Percentiles rank a stretch among this genome's conserved stretches.
These are phyloP conservation scores for Drosophila buzzatii DNA, from an alignment of 2,888 invertebrate genomes.

Conservation along the genomic window DNA sequence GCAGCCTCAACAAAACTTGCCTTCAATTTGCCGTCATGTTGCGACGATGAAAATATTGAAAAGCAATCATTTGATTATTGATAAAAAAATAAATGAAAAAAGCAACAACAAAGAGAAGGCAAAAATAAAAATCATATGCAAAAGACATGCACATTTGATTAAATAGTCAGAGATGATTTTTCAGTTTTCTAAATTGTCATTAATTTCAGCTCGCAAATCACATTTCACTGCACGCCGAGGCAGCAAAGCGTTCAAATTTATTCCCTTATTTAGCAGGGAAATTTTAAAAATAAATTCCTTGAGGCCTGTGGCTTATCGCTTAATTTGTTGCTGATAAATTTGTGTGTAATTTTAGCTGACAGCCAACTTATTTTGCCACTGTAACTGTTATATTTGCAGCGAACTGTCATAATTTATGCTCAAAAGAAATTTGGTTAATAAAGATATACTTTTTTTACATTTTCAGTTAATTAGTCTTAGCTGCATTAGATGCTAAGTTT, in stretches of 20 bases:
- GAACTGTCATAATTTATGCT: not conserved
- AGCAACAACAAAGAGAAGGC: not conserved
- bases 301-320: not conserved
- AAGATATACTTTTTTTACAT: not conserved
- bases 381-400: not conserved
- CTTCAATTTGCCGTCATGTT: slow-evolving; percentile 57
- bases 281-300: slow-evolving; percentile 2
- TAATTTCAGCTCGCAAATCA: slow-evolving; percentile 14
- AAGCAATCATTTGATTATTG: slow-evolving; percentile 67
- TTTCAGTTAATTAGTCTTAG: not conserved
- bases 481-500: not conserved
- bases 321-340: slow-evolving; percentile 1
- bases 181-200: slow-evolving; percentile 23
- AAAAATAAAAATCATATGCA: slow-evolving; percentile 2
- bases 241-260: not conserved
- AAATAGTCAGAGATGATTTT: slow-evolving; percentile 39
- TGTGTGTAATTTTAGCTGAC: not conserved
- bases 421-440: not conserved
- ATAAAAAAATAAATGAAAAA: slow-evolving; percentile 47
- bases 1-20: slow-evolving; percentile 29
- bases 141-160: slow-evolving; percentile 35
- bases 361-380: not conserved
- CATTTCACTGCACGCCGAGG: slow-evolving; percentile 6
- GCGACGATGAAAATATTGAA: slow-evolving; percentile 62
- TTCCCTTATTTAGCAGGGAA: not conserved